Base-by-base conservation (phyloP, 2,888 invertebrate genomes). In the Ferrisia virgata region DNA sequence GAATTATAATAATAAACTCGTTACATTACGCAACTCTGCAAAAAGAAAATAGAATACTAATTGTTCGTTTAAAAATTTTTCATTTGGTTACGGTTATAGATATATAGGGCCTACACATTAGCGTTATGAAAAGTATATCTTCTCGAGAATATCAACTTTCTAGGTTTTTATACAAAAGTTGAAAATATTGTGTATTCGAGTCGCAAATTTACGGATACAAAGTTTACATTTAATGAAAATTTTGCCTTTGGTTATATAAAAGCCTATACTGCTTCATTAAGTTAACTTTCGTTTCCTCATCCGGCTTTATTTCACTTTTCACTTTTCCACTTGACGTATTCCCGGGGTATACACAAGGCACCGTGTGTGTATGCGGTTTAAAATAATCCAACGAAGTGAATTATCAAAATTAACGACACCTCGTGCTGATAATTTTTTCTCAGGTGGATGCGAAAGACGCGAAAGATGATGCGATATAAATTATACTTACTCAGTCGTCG, bases 181-280 rank as follows among this genome's bases (percentile, higher is more conserved):
- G 58, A 25, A 64, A 31, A n/a, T 31, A 72, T 72, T 72, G 36
- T 33, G 72, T 36, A 72, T 33, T 72, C 72, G 72, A 72, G 36
- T 72, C 31, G 36, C 72, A 33, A 72, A 31, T 72, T 33, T 36
- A 31, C 72, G 72, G 36, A 72, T 72, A 33, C 18, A 72, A 72
- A 72, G 72, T 72, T 72, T 72, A 72, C 28, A 72, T 33, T 72
- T 72, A 72, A 72, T 72, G 72, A 72, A 72, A 72, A 72, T 36
- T 72, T 72, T 8, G 72, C 72, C 72, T 36, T 72, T 33, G 72
- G 72, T 33, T 72, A 33, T 58, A 58, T 18, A 47, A 47, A 64
- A 28, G 58, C 58, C 58, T 53, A 4, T n/a, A 11, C 15, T n/a
- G 31, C 72, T 72, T 72, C 33, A 72, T 72, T 72, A 72, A 72